Base-by-base conservation (phyloP, 2,888 invertebrate genomes). In the Pegoplata infirma region DNA sequence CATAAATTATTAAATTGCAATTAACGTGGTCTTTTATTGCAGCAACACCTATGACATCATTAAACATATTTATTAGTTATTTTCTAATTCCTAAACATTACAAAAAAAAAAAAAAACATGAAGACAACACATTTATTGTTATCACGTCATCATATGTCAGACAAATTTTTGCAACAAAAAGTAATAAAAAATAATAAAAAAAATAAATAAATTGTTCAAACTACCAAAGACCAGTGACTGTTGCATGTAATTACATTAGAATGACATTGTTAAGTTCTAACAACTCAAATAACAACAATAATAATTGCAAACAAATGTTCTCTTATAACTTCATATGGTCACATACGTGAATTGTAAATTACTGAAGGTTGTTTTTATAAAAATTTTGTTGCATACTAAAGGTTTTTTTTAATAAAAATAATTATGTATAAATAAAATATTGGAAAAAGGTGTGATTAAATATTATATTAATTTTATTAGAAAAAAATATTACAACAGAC, bases 261-360 rank as follows among this genome's bases (percentile, higher is more conserved):
- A 79, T 79, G 75, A 79, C 79, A 79, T 79, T 79, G 79, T 79
- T 75, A 67, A 75, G 75, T 79, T 75, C 75, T 75, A 66, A 23
- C 75, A 75, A 63, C 61, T 74, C 71, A n/a, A n/a, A n/a, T n/a
- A n/a, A 53, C 25, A n/a, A n/a, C n/a, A n/a, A 10, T 40, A 12
- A 14, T 59, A 59, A 36, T 40, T 7, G 36, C 17, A 19, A 72
- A 66, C 19, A 67, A 67, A 75, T 66, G 10, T 44, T 17, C 49
- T 36, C 10, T 53, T 10, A 40, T 21, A 21, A 17, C 36, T 51
- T 49, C 7, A 21, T 12, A 14, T 46, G 53, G 16, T 25, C n/a
- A 63, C 32, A 63, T 49, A 36, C 17, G 21, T 32, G 19, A 3
- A 10, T 16, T n/a, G 12, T 12, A 12, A 44, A 46, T 19, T 63